Base-by-base conservation (phyloP, 2,888 invertebrate species). In the Lasiommata megera region DNA sequence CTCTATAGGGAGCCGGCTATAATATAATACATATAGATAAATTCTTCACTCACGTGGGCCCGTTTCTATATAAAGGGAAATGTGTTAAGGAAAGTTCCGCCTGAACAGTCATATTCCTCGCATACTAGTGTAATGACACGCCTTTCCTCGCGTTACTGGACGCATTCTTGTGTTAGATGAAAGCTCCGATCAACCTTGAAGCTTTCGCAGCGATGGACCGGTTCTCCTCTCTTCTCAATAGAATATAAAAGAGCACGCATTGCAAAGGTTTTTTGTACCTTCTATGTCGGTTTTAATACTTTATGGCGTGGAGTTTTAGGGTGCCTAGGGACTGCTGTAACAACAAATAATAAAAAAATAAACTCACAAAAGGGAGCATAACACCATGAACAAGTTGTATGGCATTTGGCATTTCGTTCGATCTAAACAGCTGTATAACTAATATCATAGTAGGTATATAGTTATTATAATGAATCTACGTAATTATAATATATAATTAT, bases 181-280 rank as follows among this genome's bases (percentile, higher is more conserved):
- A 70, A 72, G 72, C 67, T 62, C 44, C 41, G 56, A 46, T 61
- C 66, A 68, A 65, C 69, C 70, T 71, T 70, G 69, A 67, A 60
- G 68, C 68, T 72, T 70, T 70, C 70, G 71, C 71, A 65, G 67
- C 67, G 43, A 31, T 58, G 63, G 64, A 71, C 72, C 70, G 68
- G 72, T 72, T 67, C 64, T n/a, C n/a, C n/a, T n/a, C n/a, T n/a
- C n/a, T n/a, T n/a, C n/a, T 37, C 54, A 65, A 60, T 61, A 69
- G 67, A 67, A 68, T 63, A 11, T 51, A 62, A 63, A 60, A 59
- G 52, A 56, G 62, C 60, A 61, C 64, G 57, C 60, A 60, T n/a
- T 57, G 65, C 59, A 54, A 44, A 44, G 31, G 43, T 60, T 31
- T 56, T 41, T 40, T 43, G 54, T 44, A 53, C 11, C 52, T 37